Evolutionary conservation across 2,797 vertebrate species (phyloP).

Genomic region (Etheostoma nigrum): DNA sequence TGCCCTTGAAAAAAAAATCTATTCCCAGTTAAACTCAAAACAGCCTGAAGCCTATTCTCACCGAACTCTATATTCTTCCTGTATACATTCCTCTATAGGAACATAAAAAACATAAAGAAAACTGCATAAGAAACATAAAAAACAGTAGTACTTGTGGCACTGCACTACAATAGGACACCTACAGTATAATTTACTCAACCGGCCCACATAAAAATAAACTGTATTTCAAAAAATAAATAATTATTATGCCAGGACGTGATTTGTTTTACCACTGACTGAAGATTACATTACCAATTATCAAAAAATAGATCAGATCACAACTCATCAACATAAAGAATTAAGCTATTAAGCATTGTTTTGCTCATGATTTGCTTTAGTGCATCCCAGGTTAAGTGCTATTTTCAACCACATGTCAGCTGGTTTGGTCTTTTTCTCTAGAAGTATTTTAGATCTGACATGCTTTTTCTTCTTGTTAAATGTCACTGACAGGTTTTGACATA

Average conservation of each 20-base stretch:
- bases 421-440: constrained; percentile 54
- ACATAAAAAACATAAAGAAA: constrained; percentile 32
- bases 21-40: constrained; percentile 77
- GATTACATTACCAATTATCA: not conserved
- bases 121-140: constrained; percentile 49
- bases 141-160: constrained; percentile 28
- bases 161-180: constrained; percentile 26
- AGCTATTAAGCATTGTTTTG: constrained; percentile 14
- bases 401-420: constrained; percentile 63
- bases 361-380: constrained; percentile 21
- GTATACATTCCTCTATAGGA: constrained; percentile 70
- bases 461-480: constrained; percentile 87
- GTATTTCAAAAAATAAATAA: not conserved
- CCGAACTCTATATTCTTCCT: constrained; percentile 70
- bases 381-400: constrained; percentile 57
- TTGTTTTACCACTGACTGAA: not conserved
- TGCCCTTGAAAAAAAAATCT: constrained; percentile 74
- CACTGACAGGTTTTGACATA: constrained; percentile 87
- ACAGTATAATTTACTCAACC: constrained; percentile 10
- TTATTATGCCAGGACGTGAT: constrained; percentile 1
- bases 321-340: constrained; percentile 5
- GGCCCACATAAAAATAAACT: constrained; percentile 14
- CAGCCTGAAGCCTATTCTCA: constrained; percentile 69
- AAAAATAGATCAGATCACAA: constrained; percentile 15
- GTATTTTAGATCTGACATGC: constrained; percentile 70